phyloP scores from a whole-genome alignment of 2,797 vertebrate genomes.

The Rhabdophis nuchalis region DNA sequence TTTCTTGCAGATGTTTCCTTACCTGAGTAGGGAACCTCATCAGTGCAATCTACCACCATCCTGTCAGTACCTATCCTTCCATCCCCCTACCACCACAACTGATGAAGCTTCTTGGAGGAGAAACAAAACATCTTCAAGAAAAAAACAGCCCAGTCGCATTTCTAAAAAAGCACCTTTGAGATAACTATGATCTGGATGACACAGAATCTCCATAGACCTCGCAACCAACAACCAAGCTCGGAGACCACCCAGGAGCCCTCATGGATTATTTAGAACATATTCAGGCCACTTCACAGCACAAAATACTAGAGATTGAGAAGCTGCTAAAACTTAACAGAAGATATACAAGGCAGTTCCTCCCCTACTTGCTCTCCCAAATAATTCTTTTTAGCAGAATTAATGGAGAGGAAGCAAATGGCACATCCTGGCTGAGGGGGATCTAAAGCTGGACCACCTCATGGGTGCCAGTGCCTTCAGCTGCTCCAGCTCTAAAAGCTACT shows the following conservation, averaged over 20 bases:
- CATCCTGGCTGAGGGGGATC: neutral
- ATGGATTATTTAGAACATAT: neutral
- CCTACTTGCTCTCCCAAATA: neutral
- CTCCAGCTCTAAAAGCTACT: neutral
- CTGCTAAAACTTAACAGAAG: neutral
- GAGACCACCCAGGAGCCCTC: neutral
- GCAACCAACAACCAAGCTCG: neutral
- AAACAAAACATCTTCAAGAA: neutral
- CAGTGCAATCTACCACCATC: neutral
- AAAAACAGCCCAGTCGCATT: neutral
- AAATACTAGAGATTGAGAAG: neutral
- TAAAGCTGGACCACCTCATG: neutral
- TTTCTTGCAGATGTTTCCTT: neutral
- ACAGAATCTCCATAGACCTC: neutral
- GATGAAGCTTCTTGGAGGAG: neutral
- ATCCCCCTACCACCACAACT: neutral
- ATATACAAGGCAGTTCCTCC: neutral
- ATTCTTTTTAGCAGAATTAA: neutral
- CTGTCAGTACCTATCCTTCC: neutral
- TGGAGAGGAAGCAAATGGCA: neutral
- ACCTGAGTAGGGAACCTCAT: neutral
- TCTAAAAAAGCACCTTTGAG: neutral
- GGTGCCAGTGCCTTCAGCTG: neutral
- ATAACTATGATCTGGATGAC: neutral
- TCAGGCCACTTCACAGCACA: neutral